Evolutionary conservation across 1,140 invertebrate species (phyloP), one percentile per base, ranked within the genome.

Genomic region (Polypedilum vanderplanki): DNA sequence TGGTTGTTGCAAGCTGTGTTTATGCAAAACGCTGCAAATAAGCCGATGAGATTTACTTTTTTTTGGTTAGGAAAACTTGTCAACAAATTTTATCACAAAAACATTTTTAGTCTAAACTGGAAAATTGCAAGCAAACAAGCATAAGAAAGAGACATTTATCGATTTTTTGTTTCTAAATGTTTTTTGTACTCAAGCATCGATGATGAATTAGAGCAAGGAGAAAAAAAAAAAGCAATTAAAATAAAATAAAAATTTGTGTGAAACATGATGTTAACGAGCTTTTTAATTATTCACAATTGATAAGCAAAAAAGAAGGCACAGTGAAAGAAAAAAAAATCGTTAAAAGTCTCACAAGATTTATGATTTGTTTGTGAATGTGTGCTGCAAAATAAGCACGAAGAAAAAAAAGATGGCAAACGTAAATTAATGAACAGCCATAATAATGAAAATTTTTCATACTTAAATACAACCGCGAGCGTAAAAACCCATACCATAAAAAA

Each of bases 221-320:
- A n/a, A n/a, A n/a, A n/a, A n/a, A 70, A 18, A 70, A 12, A 70
- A 67, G 18, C 7, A 70, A 70, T 9, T 20, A 18, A 70, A 70
- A 70, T 22, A 1, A 20, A 22, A 70, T 70, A 5, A 70, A 70
- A 70, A 70, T 70, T 57, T 57, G n/a, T 57, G 46, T 70, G 65
- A 70, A 15, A 12, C 15, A 70, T 70, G 65, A 70, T 70, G 65
- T 70, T 70, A 17, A 70, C 20, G 1, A 17, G 20, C 17, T 17
- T 70, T 70, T 57, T 20, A 70, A 20, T 70, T 20, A 20, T 70
- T 22, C 17, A 70, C 65, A 22, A 70, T 70, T 70, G 65, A 70
- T 70, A 70, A 70, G 17, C 7, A 8, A 18, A 9, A 57, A 57
- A 15, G 46, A 57, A 57, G 46, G n/a, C 3, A 57, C 12, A 57